These are phyloP conservation scores for Phania funesta DNA, from an alignment of 2,888 invertebrate genomes.

Conservation along the genomic window DNA sequence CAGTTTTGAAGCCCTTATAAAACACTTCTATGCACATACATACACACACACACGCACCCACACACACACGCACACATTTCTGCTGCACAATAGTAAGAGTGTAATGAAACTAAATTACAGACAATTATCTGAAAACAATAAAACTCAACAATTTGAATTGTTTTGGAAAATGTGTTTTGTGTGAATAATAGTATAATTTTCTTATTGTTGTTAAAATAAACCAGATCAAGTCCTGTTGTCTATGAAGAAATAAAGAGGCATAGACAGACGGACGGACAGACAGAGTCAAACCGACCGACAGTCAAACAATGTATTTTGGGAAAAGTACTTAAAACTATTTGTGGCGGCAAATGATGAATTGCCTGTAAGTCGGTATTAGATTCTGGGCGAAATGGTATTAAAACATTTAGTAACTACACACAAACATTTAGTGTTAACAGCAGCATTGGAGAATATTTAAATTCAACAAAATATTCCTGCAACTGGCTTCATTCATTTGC, in stretches of 20 bases:
- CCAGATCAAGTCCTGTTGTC: slow-evolving; percentile 45
- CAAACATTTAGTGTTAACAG: background rate
- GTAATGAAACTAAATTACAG: slow-evolving; percentile 50
- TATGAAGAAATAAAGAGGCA: slow-evolving; percentile 1
- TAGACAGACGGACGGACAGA: background rate
- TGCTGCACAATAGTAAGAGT: slow-evolving; percentile 15
- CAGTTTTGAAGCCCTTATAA: slow-evolving; percentile 14
- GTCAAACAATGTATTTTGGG: slow-evolving; percentile 32
- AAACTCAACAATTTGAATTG: slow-evolving; percentile 62
- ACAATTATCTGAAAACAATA: slow-evolving; percentile 66
- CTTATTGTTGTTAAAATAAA: slow-evolving; percentile 57
- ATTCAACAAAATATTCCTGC: slow-evolving; percentile 14
- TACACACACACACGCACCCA: background rate
- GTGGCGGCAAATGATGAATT: slow-evolving; percentile 60
- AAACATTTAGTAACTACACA: slow-evolving; percentile 48
- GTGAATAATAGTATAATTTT: slow-evolving; percentile 65
- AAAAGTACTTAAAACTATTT: slow-evolving; percentile 65
- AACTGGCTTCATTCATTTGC: slow-evolving; percentile 7
- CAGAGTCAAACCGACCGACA: background rate
- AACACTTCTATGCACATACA: background rate
- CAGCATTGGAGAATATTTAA: slow-evolving; percentile 25
- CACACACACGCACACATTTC: background rate
- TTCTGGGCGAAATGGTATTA: slow-evolving; percentile 50
- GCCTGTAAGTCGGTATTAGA: slow-evolving; percentile 32
- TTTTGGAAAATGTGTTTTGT: slow-evolving; percentile 59